Conservation (phyloP, 2,888 invertebrate species). For the Anticlea derivata region DNA sequence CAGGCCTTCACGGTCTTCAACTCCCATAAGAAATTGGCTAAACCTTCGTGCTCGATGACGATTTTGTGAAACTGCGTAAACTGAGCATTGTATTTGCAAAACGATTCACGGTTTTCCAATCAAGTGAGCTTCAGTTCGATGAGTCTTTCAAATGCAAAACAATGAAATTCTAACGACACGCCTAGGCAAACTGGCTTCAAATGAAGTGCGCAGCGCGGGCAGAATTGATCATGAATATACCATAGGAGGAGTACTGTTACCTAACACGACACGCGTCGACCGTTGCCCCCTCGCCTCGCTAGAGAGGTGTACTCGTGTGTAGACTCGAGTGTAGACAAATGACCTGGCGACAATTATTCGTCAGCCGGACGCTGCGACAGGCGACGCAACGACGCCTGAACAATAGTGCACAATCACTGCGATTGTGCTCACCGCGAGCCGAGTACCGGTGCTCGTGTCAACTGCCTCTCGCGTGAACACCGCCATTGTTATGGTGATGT, state of each 20-base stretch:
- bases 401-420: conserved; percentile 76
- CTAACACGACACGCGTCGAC: conserved; percentile 39
- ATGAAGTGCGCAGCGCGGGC: conserved; percentile 16
- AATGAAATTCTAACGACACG: conserved; percentile 28
- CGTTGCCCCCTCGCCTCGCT: conserved; percentile 36
- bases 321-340: conserved; percentile 50
- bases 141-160: conserved; percentile 26
- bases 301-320: conserved; percentile 40
- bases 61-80: conserved; percentile 32
- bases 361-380: conserved; percentile 52
- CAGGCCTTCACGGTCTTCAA: conserved; percentile 53
- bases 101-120: conserved; percentile 23
- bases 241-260: conserved; percentile 56
- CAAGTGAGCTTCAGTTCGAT: neutral
- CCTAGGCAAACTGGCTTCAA: conserved; percentile 22
- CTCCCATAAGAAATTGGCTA: conserved; percentile 33
- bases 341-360: conserved; percentile 56
- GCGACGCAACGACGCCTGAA: conserved; percentile 56
- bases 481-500: conserved; percentile 77
- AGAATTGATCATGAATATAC: conserved; percentile 46
- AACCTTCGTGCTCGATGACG: conserved; percentile 20
- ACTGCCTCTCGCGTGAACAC: conserved; percentile 70
- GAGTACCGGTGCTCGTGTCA: conserved; percentile 56
- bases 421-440: conserved; percentile 50
- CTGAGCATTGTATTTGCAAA: conserved; percentile 33